Evolutionary conservation across 2,888 invertebrate genomes (phyloP).

Genomic region (Pseudolycoriella hygida): DNA sequence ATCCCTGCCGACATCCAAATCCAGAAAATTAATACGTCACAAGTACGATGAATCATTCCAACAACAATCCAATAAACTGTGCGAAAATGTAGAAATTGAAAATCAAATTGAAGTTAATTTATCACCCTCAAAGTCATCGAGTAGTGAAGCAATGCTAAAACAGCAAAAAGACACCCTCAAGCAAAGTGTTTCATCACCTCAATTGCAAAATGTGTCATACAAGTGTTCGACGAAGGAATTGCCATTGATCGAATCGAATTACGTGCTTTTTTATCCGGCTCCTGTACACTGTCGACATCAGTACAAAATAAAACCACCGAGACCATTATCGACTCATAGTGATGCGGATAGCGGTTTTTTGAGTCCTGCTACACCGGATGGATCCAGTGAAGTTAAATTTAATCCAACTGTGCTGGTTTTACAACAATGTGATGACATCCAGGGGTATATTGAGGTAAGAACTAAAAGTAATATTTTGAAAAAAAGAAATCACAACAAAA

Average conservation of each 20-base stretch:
- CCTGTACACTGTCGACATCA: conserved; percentile 27
- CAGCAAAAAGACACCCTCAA: conserved; percentile 10
- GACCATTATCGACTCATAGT: conserved; percentile 31
- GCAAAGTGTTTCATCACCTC: conserved; percentile 6
- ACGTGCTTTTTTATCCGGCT: conserved; percentile 26
- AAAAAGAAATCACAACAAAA: too few relatives aligned
- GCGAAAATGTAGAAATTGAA: background rate
- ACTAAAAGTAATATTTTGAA: background rate
- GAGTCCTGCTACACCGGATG: conserved; percentile 42
- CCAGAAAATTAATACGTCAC: background rate
- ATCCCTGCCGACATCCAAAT: background rate
- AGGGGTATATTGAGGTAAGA: conserved; percentile 29
- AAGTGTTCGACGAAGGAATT: conserved; percentile 19
- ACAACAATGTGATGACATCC: conserved; percentile 28
- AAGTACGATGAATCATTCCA: background rate
- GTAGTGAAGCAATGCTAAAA: background rate
- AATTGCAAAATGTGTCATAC: conserved; percentile 1
- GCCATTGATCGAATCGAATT: conserved; percentile 25
- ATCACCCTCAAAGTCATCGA: background rate
- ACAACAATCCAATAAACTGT: background rate
- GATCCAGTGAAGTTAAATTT: conserved; percentile 17
- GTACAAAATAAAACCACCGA: conserved; percentile 25
- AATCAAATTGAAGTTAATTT: background rate
- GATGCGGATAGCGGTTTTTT: conserved; percentile 47
- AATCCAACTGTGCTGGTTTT: conserved; percentile 25